phyloP scores from a whole-genome alignment of 37 sponge, comb jelly and placozoan species.

The Petrosia ficiformis region DNA sequence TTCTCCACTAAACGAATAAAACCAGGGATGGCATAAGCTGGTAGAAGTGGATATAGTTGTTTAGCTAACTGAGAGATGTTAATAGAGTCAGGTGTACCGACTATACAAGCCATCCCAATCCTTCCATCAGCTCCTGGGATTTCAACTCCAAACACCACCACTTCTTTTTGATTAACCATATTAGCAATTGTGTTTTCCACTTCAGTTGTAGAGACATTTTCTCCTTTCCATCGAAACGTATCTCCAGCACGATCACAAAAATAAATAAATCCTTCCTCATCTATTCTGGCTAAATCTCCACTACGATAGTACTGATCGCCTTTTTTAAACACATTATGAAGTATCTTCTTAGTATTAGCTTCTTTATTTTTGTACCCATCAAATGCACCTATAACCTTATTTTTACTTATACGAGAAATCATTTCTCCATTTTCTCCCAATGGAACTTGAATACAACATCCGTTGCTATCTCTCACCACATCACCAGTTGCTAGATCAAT shows the following conservation, averaged over 20 bases:
- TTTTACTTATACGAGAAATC: slow-evolving; percentile 28
- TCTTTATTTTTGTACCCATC: slow-evolving; percentile 61
- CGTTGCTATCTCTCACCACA: slow-evolving; percentile 31
- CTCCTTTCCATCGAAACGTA: slow-evolving; percentile 91
- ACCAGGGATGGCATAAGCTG: slow-evolving; percentile 71
- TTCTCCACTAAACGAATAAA: slow-evolving; percentile 62
- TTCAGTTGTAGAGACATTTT: slow-evolving; percentile 87
- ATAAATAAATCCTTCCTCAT: slow-evolving; percentile 71
- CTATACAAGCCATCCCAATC: slow-evolving; percentile 83
- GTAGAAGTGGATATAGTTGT: slow-evolving; percentile 39
- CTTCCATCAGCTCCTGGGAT: slow-evolving; percentile 71
- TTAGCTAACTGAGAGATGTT: slow-evolving; percentile 36
- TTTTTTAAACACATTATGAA: slow-evolving; percentile 35
- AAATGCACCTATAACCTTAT: slow-evolving; percentile 25
- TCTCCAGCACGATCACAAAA: slow-evolving; percentile 86
- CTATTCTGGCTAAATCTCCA: slow-evolving; percentile 62
- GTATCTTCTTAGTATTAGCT: slow-evolving; percentile 49
- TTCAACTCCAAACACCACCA: slow-evolving; percentile 76
- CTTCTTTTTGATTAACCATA: slow-evolving; percentile 44
- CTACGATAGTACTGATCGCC: slow-evolving; percentile 58
- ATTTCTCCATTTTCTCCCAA: slow-evolving; percentile 65
- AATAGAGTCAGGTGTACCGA: slow-evolving; percentile 9
- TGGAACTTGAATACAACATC: slow-evolving; percentile 33
- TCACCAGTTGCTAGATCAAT: slow-evolving; percentile 51
- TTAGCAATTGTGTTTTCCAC: slow-evolving; percentile 51